Conservation (phyloP, 2,797 vertebrate genomes). For the Micropoecilia bifurca region DNA sequence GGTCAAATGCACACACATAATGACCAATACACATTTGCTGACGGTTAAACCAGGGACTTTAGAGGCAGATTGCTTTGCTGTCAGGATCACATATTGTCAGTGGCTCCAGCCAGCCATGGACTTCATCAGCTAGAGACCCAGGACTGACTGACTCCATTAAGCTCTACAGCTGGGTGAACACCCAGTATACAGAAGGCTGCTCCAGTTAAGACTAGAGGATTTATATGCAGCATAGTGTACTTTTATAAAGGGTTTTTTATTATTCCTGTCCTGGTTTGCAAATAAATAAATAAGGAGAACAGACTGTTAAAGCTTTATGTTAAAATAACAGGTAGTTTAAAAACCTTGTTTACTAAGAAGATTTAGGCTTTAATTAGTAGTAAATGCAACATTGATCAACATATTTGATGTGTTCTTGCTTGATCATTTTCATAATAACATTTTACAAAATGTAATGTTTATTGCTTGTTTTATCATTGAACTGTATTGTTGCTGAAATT, state of each 20-base stretch:
- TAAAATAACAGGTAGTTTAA: neutral
- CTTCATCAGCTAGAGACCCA: conserved; percentile 51
- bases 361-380: no score
- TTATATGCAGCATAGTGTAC: conserved; percentile 34
- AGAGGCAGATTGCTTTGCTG: conserved; percentile 66
- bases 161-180: conserved; percentile 46
- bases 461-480: no score
- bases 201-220: conserved; percentile 20
- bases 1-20: conserved; percentile 54
- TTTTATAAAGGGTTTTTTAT: neutral
- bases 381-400: no score
- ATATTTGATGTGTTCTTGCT: no score
- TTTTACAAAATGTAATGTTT: no score
- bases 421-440: no score
- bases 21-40: conserved; percentile 41
- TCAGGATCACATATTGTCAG: conserved; percentile 63
- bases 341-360: neutral
- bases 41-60: conserved; percentile 49
- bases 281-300: neutral
- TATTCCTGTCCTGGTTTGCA: neutral
- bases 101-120: conserved; percentile 65
- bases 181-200: conserved; percentile 33
- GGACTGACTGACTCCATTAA: conserved; percentile 63
- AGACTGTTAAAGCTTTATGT: neutral
- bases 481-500: no score